Percentiles rank a stretch among this genome's conserved stretches.
Evolutionary conservation across 2,113 vertebrate species (phyloP).

Genomic region (Eira barbara): DNA sequence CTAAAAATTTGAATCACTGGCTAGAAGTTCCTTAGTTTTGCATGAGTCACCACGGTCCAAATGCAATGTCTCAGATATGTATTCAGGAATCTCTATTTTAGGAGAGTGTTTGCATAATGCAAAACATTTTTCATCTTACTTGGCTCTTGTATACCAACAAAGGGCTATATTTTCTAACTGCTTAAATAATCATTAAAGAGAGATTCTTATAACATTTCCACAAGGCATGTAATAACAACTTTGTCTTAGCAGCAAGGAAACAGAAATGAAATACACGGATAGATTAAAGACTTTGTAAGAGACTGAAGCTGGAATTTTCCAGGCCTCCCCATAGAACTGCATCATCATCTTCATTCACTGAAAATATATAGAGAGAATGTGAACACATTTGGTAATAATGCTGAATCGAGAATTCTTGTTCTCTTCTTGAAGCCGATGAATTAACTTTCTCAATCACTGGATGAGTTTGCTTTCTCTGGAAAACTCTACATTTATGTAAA

Average conservation of each 20-base stretch:
- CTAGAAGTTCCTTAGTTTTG: neutral
- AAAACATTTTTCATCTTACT: slow-evolving; percentile 6
- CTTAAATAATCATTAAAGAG: slow-evolving; percentile 15
- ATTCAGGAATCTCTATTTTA: slow-evolving; percentile 26
- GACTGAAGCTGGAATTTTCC: neutral
- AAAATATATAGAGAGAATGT: neutral
- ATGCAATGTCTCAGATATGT: neutral
- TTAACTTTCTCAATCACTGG: neutral
- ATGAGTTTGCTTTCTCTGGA: neutral
- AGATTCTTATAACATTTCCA: neutral
- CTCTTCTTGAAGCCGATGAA: neutral
- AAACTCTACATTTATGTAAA: neutral
- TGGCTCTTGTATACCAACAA: neutral
- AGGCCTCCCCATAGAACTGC: neutral
- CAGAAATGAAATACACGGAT: neutral
- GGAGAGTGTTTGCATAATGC: neutral
- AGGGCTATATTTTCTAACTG: neutral
- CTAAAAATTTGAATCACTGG: neutral
- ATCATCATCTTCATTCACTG: neutral
- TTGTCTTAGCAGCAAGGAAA: neutral
- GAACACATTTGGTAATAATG: neutral
- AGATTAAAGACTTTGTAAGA: neutral
- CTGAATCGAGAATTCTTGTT: neutral
- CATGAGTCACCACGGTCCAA: neutral
- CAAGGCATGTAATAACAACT: neutral